These are phyloP conservation scores for Trissolcus brochymenae DNA, from an alignment of 2,888 invertebrate genomes.

Conservation along the genomic window DNA sequence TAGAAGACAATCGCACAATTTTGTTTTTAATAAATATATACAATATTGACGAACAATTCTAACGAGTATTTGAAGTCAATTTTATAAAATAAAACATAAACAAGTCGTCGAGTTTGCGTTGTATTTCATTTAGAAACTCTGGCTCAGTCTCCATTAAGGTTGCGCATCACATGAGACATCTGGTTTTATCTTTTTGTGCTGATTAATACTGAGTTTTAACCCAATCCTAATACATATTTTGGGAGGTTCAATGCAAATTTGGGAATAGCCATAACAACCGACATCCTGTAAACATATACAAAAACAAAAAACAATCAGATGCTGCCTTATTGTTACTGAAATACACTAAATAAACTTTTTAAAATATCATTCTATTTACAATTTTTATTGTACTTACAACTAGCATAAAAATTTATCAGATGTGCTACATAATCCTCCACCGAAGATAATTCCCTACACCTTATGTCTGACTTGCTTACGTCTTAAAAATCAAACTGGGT, in stretches of 20 bases:
- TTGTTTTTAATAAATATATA: conserved; percentile 1
- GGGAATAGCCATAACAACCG: conserved; percentile 90
- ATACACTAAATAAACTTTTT: too few relatives aligned
- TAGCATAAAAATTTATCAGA: background rate
- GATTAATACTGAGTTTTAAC: conserved; percentile 77
- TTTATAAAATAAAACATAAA: too few relatives aligned
- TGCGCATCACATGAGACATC: conserved; percentile 1
- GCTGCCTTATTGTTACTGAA: background rate
- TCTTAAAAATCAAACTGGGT: too few relatives aligned
- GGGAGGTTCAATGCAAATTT: conserved; percentile 89
- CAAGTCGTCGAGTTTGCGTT: too few relatives aligned
- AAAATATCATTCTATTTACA: too few relatives aligned
- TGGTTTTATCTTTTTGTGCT: conserved; percentile 9
- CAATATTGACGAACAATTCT: background rate
- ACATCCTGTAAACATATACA: conserved; percentile 83
- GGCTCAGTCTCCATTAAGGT: conserved; percentile 1
- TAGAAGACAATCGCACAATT: background rate
- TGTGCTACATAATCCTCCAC: conserved; percentile 12
- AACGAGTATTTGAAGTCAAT: background rate
- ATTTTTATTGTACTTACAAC: too few relatives aligned
- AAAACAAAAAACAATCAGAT: background rate
- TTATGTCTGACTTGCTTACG: background rate
- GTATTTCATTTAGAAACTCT: too few relatives aligned
- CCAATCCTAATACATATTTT: conserved; percentile 90
- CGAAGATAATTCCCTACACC: conserved; percentile 12